phyloP scores from a whole-genome alignment of 2,113 vertebrate species.

The Rostratula benghalensis region DNA sequence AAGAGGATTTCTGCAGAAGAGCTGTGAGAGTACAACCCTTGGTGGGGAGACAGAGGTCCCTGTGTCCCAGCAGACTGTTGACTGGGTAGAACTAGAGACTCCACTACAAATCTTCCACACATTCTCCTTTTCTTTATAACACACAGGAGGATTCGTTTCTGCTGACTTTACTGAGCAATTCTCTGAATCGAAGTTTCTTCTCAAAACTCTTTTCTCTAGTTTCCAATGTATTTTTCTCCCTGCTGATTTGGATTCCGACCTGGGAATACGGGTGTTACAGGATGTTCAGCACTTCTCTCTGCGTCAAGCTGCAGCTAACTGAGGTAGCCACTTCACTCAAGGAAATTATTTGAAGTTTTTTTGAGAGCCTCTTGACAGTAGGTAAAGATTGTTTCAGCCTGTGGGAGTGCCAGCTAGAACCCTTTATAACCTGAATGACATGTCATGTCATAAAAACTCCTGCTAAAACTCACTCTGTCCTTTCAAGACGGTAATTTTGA shows the following conservation, averaged over 20 bases:
- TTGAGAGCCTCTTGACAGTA: slow-evolving; percentile 45
- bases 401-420: slow-evolving; percentile 30
- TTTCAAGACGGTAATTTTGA: background rate
- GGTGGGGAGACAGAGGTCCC: background rate
- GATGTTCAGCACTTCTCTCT: background rate
- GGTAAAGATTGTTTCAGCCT: slow-evolving; percentile 36
- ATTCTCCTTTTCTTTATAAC: background rate
- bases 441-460: slow-evolving; percentile 17
- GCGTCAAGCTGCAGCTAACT: slow-evolving; percentile 20
- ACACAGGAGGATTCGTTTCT: background rate
- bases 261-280: background rate
- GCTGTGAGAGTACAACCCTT: background rate
- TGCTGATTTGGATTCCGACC: background rate
- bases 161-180: background rate
- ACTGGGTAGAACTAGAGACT: slow-evolving; percentile 33
- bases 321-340: slow-evolving; percentile 44
- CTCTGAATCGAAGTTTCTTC: background rate
- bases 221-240: background rate
- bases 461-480: slow-evolving; percentile 7
- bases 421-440: slow-evolving; percentile 28
- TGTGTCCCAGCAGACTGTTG: background rate
- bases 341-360: slow-evolving; percentile 58
- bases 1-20: background rate
- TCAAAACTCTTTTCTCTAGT: background rate
- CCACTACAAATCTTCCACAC: slow-evolving; percentile 25